Percentiles rank a stretch among this genome's conserved stretches.
Conservation (phyloP, 2,797 vertebrate species). For the Scarus forsteni region DNA sequence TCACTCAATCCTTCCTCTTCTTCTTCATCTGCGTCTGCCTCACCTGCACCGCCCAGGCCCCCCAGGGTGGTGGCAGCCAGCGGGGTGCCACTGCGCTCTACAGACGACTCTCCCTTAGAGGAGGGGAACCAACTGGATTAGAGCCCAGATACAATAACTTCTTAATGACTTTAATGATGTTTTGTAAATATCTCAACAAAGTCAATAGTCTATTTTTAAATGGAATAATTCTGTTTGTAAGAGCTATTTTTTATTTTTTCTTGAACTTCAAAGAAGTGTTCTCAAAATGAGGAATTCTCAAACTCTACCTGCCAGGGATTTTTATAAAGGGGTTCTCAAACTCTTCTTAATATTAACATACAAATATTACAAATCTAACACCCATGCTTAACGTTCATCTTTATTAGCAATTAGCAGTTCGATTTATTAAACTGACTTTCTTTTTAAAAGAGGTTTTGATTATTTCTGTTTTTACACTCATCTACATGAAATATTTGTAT, state of each 20-base stretch:
- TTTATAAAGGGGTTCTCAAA: too few relatives aligned
- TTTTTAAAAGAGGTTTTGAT: too few relatives aligned
- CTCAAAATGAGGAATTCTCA: too few relatives aligned
- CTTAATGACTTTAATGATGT: neutral
- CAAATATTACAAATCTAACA: too few relatives aligned
- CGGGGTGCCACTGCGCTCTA: conserved; percentile 62
- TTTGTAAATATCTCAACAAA: neutral
- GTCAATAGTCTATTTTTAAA: neutral
- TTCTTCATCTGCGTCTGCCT: conserved; percentile 78
- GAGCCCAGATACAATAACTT: conserved; percentile 1
- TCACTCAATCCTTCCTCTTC: conserved; percentile 73
- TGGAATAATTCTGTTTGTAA: neutral
- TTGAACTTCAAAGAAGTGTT: neutral
- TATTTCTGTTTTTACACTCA: too few relatives aligned
- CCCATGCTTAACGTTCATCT: too few relatives aligned
- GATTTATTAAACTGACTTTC: too few relatives aligned
- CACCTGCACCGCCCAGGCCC: conserved; percentile 56
- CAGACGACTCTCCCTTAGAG: conserved; percentile 71
- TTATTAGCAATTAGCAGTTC: too few relatives aligned
- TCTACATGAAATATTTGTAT: too few relatives aligned
- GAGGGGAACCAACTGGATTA: conserved; percentile 56
- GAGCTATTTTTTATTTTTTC: neutral
- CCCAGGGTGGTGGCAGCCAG: conserved; percentile 66
- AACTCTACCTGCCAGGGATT: too few relatives aligned
- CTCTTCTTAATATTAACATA: too few relatives aligned